Conservation (phyloP, 2,888 invertebrate genomes). For the Parapristionchus giblindavisi region DNA sequence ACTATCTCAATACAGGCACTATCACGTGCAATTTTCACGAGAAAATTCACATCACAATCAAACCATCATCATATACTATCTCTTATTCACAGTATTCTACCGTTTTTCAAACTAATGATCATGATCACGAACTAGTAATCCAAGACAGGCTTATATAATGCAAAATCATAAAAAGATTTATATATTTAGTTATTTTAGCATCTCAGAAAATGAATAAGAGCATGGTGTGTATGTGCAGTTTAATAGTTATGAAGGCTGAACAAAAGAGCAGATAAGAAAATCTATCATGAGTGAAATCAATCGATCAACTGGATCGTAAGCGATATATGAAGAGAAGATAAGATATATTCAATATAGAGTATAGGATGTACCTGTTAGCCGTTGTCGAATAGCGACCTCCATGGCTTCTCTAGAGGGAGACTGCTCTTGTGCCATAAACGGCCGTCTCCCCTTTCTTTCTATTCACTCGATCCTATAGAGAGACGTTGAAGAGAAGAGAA, state of each 20-base stretch:
- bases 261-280: background rate
- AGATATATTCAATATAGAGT: background rate
- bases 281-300: background rate
- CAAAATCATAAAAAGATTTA: background rate
- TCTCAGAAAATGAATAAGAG: background rate
- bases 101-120: too few relatives aligned
- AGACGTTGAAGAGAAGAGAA: constrained; percentile 22
- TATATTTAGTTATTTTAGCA: background rate
- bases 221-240: background rate
- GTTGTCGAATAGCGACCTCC: constrained; percentile 9
- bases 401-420: constrained; percentile 2
- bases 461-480: constrained; percentile 21
- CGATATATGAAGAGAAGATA: background rate
- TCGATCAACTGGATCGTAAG: too few relatives aligned
- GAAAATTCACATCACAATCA: too few relatives aligned
- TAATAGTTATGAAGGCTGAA: background rate
- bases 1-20: background rate
- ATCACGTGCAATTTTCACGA: constrained; percentile 12
- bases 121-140: too few relatives aligned
- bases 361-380: constrained; percentile 6
- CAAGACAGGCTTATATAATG: background rate
- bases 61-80: too few relatives aligned
- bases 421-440: constrained; percentile 16
- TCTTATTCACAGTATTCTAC: too few relatives aligned
- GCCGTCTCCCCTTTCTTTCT: constrained; percentile 27